phyloP scores from a whole-genome alignment of 1,140 invertebrate genomes.

The Hydropsyche tenuis region DNA sequence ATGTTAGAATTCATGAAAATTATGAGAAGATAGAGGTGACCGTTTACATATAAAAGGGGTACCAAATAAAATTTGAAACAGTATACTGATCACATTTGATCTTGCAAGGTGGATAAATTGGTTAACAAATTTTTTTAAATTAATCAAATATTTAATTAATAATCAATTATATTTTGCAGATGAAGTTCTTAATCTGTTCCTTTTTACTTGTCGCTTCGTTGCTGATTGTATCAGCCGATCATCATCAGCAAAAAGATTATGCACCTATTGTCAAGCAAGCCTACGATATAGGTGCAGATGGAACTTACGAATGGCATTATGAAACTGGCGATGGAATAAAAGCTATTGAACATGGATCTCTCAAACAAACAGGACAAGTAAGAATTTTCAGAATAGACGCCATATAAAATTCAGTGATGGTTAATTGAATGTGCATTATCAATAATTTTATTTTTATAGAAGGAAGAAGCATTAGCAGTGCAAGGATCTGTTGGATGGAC shows the following conservation, averaged over 20 bases:
- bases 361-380: slow-evolving; percentile 35
- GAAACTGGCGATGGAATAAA: slow-evolving; percentile 64
- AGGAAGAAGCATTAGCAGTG: slow-evolving; percentile 55
- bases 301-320: slow-evolving; percentile 58
- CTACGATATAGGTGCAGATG: slow-evolving; percentile 54
- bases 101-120: not conserved
- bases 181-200: slow-evolving; percentile 14
- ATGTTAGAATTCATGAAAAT: not conserved
- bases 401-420: not conserved
- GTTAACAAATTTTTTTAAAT: not conserved
- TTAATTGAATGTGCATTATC: not conserved
- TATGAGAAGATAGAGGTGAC: no score
- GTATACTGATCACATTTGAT: not conserved
- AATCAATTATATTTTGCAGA: slow-evolving; percentile 11
- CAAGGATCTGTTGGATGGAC: slow-evolving; percentile 64
- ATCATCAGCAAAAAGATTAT: slow-evolving; percentile 2
- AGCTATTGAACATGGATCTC: slow-evolving; percentile 56
- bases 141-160: not conserved
- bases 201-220: slow-evolving; percentile 15
- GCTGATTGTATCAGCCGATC: slow-evolving; percentile 37
- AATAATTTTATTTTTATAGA: slow-evolving; percentile 48
- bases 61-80: not conserved
- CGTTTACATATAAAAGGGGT: not conserved
- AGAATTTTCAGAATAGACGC: not conserved
- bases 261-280: slow-evolving; percentile 56